These are phyloP conservation scores for Gyps fulvus DNA, from an alignment of 2,113 vertebrate species.

Conservation along the genomic window DNA sequence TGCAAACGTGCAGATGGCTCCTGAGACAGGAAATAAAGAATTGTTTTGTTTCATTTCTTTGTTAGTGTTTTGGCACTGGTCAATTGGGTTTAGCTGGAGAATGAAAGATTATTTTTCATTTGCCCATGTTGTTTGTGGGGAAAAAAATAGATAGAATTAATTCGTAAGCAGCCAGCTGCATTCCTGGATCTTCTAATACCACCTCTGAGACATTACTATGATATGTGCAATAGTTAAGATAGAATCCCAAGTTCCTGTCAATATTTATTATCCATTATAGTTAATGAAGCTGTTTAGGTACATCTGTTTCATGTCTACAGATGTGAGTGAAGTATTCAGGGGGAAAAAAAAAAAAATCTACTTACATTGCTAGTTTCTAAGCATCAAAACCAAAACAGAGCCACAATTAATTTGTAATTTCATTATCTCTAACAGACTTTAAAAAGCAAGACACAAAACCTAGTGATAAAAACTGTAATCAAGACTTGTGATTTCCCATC, in stretches of 20 bases:
- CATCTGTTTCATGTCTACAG: constrained; percentile 32
- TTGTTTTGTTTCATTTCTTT: background rate
- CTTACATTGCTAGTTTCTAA: background rate
- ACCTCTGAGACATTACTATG: background rate
- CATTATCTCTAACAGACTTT: background rate
- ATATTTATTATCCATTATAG: constrained; percentile 7
- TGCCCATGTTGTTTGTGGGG: background rate
- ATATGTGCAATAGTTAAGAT: background rate
- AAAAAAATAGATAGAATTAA: background rate
- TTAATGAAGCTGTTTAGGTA: constrained; percentile 40
- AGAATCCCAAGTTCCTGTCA: constrained; percentile 23
- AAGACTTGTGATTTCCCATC: background rate
- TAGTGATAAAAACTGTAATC: background rate
- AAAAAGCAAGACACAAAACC: background rate
- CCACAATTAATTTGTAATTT: constrained; percentile 1
- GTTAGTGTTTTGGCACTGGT: constrained; percentile 14
- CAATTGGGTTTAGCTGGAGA: background rate
- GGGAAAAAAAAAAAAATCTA: background rate
- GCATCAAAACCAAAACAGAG: background rate
- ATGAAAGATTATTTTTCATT: constrained; percentile 20
- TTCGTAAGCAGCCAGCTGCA: background rate
- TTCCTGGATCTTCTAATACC: background rate
- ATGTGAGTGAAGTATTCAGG: background rate
- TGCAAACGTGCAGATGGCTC: constrained; percentile 22
- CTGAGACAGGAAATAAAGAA: constrained; percentile 18